Percentiles rank a stretch among this genome's conserved stretches.
Conservation (phyloP, 2,113 vertebrate species). For the Myanophis thanlyinensis region DNA sequence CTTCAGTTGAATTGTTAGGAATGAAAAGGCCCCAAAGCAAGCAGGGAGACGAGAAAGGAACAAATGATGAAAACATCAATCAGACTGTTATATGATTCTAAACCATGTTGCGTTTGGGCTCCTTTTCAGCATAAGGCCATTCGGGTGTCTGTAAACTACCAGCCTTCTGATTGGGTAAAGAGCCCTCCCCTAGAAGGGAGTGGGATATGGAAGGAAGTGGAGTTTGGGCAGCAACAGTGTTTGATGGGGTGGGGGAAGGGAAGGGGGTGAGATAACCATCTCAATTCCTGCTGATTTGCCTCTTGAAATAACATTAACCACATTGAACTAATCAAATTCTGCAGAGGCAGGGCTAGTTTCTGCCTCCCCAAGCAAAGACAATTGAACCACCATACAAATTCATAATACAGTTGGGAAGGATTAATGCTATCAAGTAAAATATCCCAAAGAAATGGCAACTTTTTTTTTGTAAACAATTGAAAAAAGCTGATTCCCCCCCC, state of each 20-base stretch:
- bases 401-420: slow-evolving; percentile 24
- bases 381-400: neutral
- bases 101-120: neutral
- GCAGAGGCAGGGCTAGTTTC: neutral
- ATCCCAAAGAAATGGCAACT: neutral
- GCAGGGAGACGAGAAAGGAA: neutral
- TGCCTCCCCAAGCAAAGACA: neutral
- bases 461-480: neutral
- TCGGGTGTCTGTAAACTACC: neutral
- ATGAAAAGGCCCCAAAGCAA: neutral
- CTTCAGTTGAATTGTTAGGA: neutral
- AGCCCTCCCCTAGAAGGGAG: neutral
- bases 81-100: neutral
- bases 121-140: neutral
- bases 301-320: neutral
- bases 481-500: neutral
- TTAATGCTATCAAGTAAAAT: neutral
- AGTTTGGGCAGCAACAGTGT: neutral
- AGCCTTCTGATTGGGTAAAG: neutral
- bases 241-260: neutral
- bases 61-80: neutral
- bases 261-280: neutral
- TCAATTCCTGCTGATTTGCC: neutral
- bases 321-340: neutral
- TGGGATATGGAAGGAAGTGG: neutral